phyloP scores from a whole-genome alignment of 2,113 vertebrate genomes.

The Polypterus bichir region DNA sequence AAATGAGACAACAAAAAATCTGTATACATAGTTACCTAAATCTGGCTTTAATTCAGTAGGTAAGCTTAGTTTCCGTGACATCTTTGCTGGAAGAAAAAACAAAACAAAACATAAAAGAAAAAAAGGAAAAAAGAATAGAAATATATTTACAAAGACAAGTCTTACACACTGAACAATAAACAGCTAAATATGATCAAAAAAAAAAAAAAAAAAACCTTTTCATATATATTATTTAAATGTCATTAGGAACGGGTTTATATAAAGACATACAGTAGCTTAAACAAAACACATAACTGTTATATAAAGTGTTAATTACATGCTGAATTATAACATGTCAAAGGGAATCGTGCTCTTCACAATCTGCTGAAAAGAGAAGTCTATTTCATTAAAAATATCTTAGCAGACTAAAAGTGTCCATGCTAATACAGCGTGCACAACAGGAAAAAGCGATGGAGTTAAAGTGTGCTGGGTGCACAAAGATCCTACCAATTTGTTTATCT shows the following conservation, averaged over 20 bases:
- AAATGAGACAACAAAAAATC: constrained; percentile 14
- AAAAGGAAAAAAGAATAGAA: too few relatives aligned
- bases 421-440: constrained; percentile 48
- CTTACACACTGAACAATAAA: constrained; percentile 18
- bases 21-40: constrained; percentile 79
- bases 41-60: constrained; percentile 99
- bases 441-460: constrained; percentile 3
- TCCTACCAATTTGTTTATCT: too few relatives aligned
- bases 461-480: background rate
- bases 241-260: background rate
- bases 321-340: background rate
- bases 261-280: background rate
- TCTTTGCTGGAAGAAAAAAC: constrained; percentile 96
- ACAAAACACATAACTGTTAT: background rate
- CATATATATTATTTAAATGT: background rate
- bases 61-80: constrained; percentile 99
- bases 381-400: constrained; percentile 21
- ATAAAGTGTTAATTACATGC: constrained; percentile 38
- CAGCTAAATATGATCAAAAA: background rate
- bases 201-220: background rate
- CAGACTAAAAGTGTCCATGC: constrained; percentile 44
- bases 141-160: constrained; percentile 65
- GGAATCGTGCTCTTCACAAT: constrained; percentile 13
- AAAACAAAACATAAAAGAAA: constrained; percentile 54
- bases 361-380: background rate